A percentile compares a stretch with the other conserved stretches of the same genome.
phyloP scores from a whole-genome alignment of 2,113 vertebrate genomes.

The Helogale parvula region DNA sequence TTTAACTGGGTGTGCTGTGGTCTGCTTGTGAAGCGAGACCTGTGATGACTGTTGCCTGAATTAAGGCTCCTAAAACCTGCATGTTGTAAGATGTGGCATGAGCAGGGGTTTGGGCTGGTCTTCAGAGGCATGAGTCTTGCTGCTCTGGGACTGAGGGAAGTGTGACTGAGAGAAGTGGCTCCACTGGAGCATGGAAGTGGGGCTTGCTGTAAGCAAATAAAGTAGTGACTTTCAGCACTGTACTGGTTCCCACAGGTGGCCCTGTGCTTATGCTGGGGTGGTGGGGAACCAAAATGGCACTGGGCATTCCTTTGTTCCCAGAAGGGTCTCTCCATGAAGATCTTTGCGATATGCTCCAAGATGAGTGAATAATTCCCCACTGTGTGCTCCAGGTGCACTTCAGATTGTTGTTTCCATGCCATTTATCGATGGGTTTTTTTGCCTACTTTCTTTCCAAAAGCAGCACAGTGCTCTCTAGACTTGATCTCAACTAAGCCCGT shows the following conservation, averaged over 20 bases:
- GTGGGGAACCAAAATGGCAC: not conserved
- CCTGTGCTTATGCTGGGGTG: not conserved
- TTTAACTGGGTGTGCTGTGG: not conserved
- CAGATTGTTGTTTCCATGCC: not conserved
- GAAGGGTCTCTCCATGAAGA: not conserved
- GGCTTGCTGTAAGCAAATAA: not conserved
- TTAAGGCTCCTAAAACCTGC: not conserved
- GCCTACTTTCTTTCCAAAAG: not conserved
- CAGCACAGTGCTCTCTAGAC: not conserved
- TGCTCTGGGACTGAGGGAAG: not conserved
- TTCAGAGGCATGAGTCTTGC: not conserved
- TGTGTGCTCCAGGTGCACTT: not conserved
- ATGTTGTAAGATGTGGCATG: not conserved
- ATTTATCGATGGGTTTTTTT: not conserved
- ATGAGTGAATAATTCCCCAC: not conserved
- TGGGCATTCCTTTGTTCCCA: not conserved
- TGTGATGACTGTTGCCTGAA: not conserved
- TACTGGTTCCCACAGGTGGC: not conserved
- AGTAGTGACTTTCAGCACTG: not conserved
- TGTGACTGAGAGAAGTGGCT: not conserved
- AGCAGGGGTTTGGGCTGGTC: not conserved
- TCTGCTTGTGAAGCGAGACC: not conserved
- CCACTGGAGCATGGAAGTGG: not conserved
- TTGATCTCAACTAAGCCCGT: not conserved
- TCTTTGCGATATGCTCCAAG: not conserved